phyloP scores from a whole-genome alignment of 1,140 invertebrate genomes.

The Dryas iulia region DNA sequence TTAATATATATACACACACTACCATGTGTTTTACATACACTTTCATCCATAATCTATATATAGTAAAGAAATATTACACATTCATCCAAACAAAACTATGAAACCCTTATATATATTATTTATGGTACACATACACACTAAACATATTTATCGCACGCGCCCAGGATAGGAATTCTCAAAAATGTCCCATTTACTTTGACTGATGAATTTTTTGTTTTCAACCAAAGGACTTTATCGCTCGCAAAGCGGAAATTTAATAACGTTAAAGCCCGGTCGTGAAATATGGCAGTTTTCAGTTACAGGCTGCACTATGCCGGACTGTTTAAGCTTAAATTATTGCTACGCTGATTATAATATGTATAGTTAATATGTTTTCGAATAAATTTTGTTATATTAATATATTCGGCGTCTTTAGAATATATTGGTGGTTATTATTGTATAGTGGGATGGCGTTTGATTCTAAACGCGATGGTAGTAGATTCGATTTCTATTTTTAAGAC shows the following conservation, averaged over 20 bases:
- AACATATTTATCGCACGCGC: background rate
- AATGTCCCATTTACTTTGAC: slow-evolving; percentile 6
- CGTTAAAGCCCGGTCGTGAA: slow-evolving; percentile 6
- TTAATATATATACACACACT: too few relatives aligned
- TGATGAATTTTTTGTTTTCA: slow-evolving; percentile 13
- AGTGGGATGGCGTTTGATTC: too few relatives aligned
- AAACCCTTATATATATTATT: too few relatives aligned
- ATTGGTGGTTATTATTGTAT: background rate
- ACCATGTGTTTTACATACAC: too few relatives aligned
- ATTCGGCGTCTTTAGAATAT: background rate
- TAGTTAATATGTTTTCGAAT: background rate
- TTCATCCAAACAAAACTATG: too few relatives aligned
- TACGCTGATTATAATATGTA: background rate
- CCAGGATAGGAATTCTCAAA: background rate
- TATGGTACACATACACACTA: too few relatives aligned
- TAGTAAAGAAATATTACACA: too few relatives aligned
- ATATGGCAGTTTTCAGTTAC: slow-evolving; percentile 17
- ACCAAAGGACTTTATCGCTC: slow-evolving; percentile 5
- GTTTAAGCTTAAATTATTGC: slow-evolving; percentile 14
- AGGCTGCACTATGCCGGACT: slow-evolving; percentile 12
- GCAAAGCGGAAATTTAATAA: slow-evolving; percentile 16
- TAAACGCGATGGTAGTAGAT: too few relatives aligned
- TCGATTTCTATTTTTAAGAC: too few relatives aligned
- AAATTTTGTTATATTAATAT: background rate
- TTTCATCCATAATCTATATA: too few relatives aligned